Base-by-base conservation (phyloP, 2,888 invertebrate genomes). In the Operophtera brumata region DNA sequence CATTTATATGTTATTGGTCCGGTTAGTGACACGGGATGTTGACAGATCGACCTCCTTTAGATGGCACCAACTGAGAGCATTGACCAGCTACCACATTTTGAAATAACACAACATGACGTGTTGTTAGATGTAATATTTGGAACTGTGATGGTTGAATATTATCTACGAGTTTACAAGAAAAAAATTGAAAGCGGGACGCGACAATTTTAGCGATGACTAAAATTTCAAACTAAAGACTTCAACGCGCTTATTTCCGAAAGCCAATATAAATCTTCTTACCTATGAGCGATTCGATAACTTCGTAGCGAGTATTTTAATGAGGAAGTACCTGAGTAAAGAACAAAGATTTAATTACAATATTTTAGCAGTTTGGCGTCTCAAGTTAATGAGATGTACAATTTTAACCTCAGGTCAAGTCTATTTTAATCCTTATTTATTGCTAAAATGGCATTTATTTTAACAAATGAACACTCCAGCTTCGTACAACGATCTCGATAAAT, bases 1-100 rank as follows among this genome's bases (percentile, higher is more conserved):
- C 65, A 64, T 64, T 64, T 55, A 52, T 11, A 52, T 58, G 34
- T 58, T 54, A 32, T 49, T 60, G 45, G 44, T 48, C 49, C 48
- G 59, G 60, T 54, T 58, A 55, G 47, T 50, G 45, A 45, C 59
- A 48, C 37, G 32, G 45, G 53, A 57, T 60, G 58, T 52, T 51
- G 53, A 47, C 57, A 42, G 37, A 49, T 48, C 6, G 5, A 39
- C 6, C 25, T 39, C n/a, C 8, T 36, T 36, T 13, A 7, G 36
- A 12, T 36, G 13, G 8, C 13, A 6, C 1, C 12, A 30, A 9
- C 7, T 30, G 36, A 13, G n/a, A 8, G 5, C 36, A 13, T 6
- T 8, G 12, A 7, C 41, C 9, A 26, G 39, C 42, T 39, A 45
- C 32, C 45, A 45, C 35, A 53, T 49, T 8, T 30, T 30, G 2